Base-by-base conservation (phyloP, 1,140 invertebrate species). In the Hydropsyche tenuis region DNA sequence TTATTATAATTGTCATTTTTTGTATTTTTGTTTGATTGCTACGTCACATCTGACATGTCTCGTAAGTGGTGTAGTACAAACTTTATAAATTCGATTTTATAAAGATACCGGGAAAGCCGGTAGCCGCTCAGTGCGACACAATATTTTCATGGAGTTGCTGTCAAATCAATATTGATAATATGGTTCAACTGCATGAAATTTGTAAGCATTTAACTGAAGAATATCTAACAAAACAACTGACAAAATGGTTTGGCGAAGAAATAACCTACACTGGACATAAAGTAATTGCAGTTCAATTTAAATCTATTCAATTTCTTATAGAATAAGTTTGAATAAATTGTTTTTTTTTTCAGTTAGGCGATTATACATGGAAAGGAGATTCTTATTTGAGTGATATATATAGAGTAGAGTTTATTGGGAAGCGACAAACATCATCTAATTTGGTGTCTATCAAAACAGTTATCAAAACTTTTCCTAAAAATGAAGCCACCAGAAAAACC, bases 341-440 rank as follows among this genome's bases (percentile, higher is more conserved):
- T 6, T 22, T 25, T 48, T 12, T 46, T 18, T 77, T 72, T 69
- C 23, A 74, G 73, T 75, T 60, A 72, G 46, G 53, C 16, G 69
- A 56, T 43, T 70, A 62, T 53, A 77, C 74, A 37, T 73, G 73
- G 20, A 89, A 87, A 78, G 89, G 89, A 6, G 89, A 90, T 76
- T 88, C 84, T 46, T 90, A 89, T 77, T 76, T 89, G 66, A 88
- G 88, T 69, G 82, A 81, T 51, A 81, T 89, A 0, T 83, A 80
- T 62, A 83, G 85, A 30, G 80, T 89, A 6, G 83, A 78, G 16
- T 79, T 90, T 18, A 77, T 80, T 56, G 87, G 84, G 20, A 78
- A 79, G 7, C 80, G 81, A 27, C 27, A 16, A 5, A 82, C 81
- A 30, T 45, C 78, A 63, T 75, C 80, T 69, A 70, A 79, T 73